phyloP scores from a whole-genome alignment of 1,140 invertebrate genomes.

The Grapholita molesta region DNA sequence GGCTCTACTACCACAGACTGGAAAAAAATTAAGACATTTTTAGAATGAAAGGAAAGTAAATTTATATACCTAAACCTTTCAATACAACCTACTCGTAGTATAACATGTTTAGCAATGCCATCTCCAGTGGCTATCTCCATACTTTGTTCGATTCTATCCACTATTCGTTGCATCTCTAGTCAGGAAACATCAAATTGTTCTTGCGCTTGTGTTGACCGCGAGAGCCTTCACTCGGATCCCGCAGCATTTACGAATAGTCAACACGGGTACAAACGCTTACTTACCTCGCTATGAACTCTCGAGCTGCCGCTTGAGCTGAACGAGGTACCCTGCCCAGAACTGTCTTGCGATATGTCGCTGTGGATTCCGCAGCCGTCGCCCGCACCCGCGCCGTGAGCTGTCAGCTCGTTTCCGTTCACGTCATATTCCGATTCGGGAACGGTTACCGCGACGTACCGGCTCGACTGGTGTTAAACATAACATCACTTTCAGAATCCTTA shows the following conservation, averaged over 20 bases:
- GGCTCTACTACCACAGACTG: too few species aligned
- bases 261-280: conserved; percentile 20
- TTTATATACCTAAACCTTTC: too few species aligned
- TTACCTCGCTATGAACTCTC: conserved; percentile 51
- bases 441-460: conserved; percentile 1
- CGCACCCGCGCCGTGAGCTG: conserved; percentile 39
- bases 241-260: conserved; percentile 28
- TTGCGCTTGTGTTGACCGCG: not conserved
- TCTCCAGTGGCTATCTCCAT: too few species aligned
- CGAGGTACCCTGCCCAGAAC: conserved; percentile 56
- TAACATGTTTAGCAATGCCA: too few species aligned
- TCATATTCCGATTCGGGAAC: conserved; percentile 43
- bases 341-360: conserved; percentile 62
- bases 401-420: conserved; percentile 45
- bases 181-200: too few species aligned
- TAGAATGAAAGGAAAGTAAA: too few species aligned
- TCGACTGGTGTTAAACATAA: not conserved
- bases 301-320: conserved; percentile 53
- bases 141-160: too few species aligned
- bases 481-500: not conserved
- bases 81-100: too few species aligned
- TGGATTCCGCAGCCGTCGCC: conserved; percentile 65
- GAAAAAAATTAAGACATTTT: too few species aligned
- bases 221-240: conserved; percentile 26
- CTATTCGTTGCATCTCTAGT: too few species aligned